Base-by-base conservation (phyloP, 2,797 vertebrate species). In the Schizothorax lantsangensis region DNA sequence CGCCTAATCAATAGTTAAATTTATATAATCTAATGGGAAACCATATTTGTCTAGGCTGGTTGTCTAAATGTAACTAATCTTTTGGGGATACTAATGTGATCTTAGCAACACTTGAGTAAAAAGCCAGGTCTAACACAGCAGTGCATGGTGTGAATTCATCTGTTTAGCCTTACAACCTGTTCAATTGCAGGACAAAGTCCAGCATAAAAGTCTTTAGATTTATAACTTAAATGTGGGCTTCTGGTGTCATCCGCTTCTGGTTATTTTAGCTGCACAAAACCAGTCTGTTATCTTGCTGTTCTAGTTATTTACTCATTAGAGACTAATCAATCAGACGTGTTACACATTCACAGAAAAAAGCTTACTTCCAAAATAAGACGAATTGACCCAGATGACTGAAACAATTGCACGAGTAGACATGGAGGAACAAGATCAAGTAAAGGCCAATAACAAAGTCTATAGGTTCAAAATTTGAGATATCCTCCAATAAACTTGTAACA, bases 121-220 rank as follows among this genome's bases (percentile, higher is more conserved):
- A 21, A 57, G 6, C 19, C 19, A 8, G 2, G 19, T 57, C 6
- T 57, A 21, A 57, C 54, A 21, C 52, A 57, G 21, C 54, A 57
- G 21, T 23, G 8, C 54, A 57, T 10, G 21, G 23, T n/a, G 59
- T 14, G n/a, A 30, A 4, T 6, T 12, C 10, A n/a, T n/a, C n/a
- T 62, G n/a, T 64, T 64, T 26, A 11, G n/a, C 11, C n/a, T 15
- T 64, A 79, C n/a, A 79, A 7, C 36, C 4, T 79, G 54, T 59
- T 62, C 4, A 43, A 62, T 9, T 43, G 78, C 78, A 79, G 78
- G 54, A 12, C 78, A 62, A 79, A 62, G 36, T 79, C 57, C 38
- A 64, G 36, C 23, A 45, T 43, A 30, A 43, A 78, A 30, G 8
- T 33, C 30, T 21, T 19, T 19, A 10, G 6, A 38, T 57, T 38